Evolutionary conservation across 2,797 vertebrate genomes (phyloP), one percentile per base, ranked within the genome.

Genomic region (Anguilla megastoma): DNA sequence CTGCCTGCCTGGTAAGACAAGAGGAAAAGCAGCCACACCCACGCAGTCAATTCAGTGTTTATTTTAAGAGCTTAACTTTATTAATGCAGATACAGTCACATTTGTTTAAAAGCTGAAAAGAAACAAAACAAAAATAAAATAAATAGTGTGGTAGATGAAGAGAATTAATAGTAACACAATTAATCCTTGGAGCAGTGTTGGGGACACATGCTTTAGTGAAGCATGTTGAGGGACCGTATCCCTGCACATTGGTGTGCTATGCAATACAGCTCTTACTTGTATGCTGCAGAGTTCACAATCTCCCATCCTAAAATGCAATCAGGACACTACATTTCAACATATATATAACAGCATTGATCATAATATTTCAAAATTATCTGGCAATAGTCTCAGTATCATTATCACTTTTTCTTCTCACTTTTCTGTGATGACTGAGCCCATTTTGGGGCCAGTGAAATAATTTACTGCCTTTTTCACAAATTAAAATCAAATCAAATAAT

Each of bases 61-160:
- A 89, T 95, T 95, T 95, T 96, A 96, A 96, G 92, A 93, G 94
- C 94, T 95, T 95, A 95, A 96, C 91, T 97, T 97, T 97, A 97
- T 97, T 97, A 94, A 95, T 93, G 94, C 94, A 89, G 92, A 93
- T 95, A 95, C 94, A 89, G 94, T 93, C 93, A 94, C 94, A 93
- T 94, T 94, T 91, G 91, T 92, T 94, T 93, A 91, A 94, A 94
- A 91, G 85, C 84, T 91, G 89, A 90, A 89, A 91, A 63, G 88
- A 88, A 91, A 76, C 50, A 7, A 10, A 52, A 52, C 36, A 41
- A 41, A 41, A 41, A 41, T 41, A 52, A 52, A 52, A 52, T 87
- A 89, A 92, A 94, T 24, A 86, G 45, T 45, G 56, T 69, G 56
- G 50, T 92, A 93, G 92, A 94, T 91, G 91, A 91, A 85, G 87